A percentile compares a stretch with the other conserved stretches of the same genome.
phyloP scores from a whole-genome alignment of 2,113 vertebrate species.

The Marmota flaviventris region DNA sequence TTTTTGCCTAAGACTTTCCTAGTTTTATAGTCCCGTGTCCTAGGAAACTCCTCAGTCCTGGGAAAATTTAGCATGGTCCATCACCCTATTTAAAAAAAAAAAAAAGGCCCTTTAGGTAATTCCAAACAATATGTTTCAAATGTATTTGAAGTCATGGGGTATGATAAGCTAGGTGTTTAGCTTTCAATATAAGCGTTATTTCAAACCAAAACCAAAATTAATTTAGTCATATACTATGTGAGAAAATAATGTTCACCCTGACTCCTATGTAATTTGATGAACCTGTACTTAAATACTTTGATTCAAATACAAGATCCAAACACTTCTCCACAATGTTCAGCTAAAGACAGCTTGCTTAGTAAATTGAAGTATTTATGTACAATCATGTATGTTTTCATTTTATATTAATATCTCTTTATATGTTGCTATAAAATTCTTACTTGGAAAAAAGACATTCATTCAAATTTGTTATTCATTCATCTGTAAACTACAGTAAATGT shows the following conservation, averaged over 20 bases:
- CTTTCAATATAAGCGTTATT: not conserved
- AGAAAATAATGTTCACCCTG: slow-evolving; percentile 36
- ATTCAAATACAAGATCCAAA: not conserved
- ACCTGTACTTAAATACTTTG: not conserved
- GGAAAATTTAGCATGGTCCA: not conserved
- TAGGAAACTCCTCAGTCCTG: not conserved
- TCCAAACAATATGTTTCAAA: not conserved
- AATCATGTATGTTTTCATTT: slow-evolving; percentile 17
- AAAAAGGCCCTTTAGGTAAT: not conserved
- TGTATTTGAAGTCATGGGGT: not conserved
- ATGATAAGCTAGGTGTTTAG: not conserved
- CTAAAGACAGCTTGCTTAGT: slow-evolving; percentile 25
- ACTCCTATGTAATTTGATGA: slow-evolving; percentile 17
- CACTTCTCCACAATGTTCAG: not conserved
- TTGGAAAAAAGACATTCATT: slow-evolving; percentile 19
- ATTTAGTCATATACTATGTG: slow-evolving; percentile 18
- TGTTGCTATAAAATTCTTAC: slow-evolving; percentile 44
- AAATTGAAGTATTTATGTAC: slow-evolving; percentile 21
- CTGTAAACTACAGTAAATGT: slow-evolving; percentile 4
- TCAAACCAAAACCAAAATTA: not conserved
- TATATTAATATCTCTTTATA: slow-evolving; percentile 40
- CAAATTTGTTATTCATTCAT: slow-evolving; percentile 5
- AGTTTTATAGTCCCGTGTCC: not conserved
- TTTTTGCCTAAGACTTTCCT: not conserved
- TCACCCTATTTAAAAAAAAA: not conserved